Evolutionary conservation across 2,113 vertebrate species (phyloP), one percentile per base, ranked within the genome.

Genomic region (Lampris megalopsis): DNA sequence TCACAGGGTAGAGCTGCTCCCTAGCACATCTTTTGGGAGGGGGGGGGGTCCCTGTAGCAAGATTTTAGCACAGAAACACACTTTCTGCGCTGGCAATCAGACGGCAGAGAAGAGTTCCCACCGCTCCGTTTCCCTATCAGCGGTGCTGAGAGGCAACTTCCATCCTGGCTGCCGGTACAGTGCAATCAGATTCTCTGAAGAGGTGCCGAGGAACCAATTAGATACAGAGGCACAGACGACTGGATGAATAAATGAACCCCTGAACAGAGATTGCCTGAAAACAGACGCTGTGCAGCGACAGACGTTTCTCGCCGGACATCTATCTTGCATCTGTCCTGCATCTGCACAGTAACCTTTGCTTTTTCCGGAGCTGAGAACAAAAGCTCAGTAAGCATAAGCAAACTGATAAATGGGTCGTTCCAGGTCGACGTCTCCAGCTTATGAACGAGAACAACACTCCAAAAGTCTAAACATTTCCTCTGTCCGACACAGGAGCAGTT

Each of bases 201-300:
- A 82, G 70, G 62, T 75, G 63, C 77, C 71, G 86, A 78, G 74
- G 69, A 86, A 88, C 56, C 69, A 65, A 76, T 87, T 82, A 79
- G 61, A 83, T 62, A 54, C 81, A 77, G 83, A 8, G 40, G 57
- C 82, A 75, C 77, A 71, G 62, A 57, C n/a, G 75, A 75, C 60
- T 58, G 77, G 64, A 67, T 76, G 77, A 73, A 65, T 79, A 77
- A 59, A 73, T 42, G 63, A 89, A 86, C 56, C 65, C 73, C 75
- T 63, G 63, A 82, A 40, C 45, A 38, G 47, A 78, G 60, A 67
- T 79, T 87, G 63, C 53, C 80, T 76, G 81, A 86, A 67, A 75
- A 76, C 83, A 68, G 57, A 5, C 37, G 63, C 50, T 63, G 64
- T 52, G 11, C 43, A 76, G 50, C 79, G n/a, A 49, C 64, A 63